Evolutionary conservation across 2,888 invertebrate genomes (phyloP).

Genomic region (Sepiola atlantica): DNA sequence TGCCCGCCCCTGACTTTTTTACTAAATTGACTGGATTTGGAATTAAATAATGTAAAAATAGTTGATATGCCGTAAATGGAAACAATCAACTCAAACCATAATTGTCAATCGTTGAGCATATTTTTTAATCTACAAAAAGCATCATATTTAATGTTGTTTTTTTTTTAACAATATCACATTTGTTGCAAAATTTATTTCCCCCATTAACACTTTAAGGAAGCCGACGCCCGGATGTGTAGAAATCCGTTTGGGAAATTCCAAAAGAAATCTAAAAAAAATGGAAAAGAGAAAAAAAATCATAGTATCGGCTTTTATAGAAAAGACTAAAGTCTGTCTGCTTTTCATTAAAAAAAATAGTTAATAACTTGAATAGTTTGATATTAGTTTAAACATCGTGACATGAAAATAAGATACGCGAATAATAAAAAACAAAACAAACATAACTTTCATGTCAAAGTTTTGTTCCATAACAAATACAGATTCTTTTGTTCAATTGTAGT

Average conservation of each 20-base stretch:
- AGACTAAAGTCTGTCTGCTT: not conserved
- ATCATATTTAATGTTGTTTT: not conserved
- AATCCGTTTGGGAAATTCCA: not conserved
- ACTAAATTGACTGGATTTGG: not conserved
- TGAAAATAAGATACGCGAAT: not conserved
- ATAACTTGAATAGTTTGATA: not conserved
- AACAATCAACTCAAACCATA: too few relatives aligned
- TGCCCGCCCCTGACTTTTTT: too few relatives aligned
- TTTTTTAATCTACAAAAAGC: not conserved
- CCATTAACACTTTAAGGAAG: not conserved
- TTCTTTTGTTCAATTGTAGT: too few relatives aligned
- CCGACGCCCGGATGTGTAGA: not conserved
- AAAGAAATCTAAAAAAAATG: not conserved
- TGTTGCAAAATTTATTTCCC: not conserved
- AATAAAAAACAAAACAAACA: not conserved
- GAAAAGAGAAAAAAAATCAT: not conserved
- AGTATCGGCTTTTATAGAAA: not conserved
- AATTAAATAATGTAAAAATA: not conserved
- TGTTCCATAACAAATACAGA: too few relatives aligned
- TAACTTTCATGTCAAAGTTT: not conserved
- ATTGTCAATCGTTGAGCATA: too few relatives aligned
- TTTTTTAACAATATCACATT: not conserved
- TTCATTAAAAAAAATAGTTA: not conserved
- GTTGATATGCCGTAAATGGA: too few relatives aligned
- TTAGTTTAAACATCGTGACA: not conserved